Base-by-base conservation (phyloP, 1,140 invertebrate species). In the Atta colombica region DNA sequence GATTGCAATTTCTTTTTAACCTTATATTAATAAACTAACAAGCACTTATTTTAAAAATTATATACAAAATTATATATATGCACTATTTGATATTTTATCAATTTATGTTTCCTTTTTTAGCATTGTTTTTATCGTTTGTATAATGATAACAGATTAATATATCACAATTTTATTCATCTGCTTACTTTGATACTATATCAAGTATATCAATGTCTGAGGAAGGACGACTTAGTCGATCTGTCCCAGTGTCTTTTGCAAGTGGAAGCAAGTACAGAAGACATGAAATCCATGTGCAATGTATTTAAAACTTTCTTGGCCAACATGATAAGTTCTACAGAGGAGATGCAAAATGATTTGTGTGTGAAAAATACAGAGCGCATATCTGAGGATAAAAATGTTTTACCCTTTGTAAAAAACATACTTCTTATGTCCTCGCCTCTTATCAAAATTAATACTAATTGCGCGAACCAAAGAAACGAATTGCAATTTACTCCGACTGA, bases 401-500 rank as follows among this genome's bases (percentile, higher is more conserved):
- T 78, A 49, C 51, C 78, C 18, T 68, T 80, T 31, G 77, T 90
- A 68, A 75, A 91, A 71, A 88, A 86, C 49, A 69, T 91, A 7
- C 74, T 94, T 28, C 86, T 94, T 16, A 91, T 93, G 86, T 86
- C 90, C 0, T 94, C 93, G 0, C 94, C 93, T 61, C 87, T 80
- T 18, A 94, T 94, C 16, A 89, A 92, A 74, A 89, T 94, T 31
- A 90, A 91, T 71, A 86, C 69, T 10, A 82, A 92, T 60, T 75
- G 28, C 39, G 72, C 77, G 18, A 51, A 87, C 3, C 77, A 87
- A 39, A 71, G 68, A 51, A 87, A 55, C 21, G 86, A 86, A 78
- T 63, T 94, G 45, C 87, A 91, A 53, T 86, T 94, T 31, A 94
- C 94, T 8, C 94, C 94, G 0, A 74, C 92, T 25, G 93, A 94